phyloP scores from a whole-genome alignment of 2,888 invertebrate genomes.

The Epistrophella euchroma region DNA sequence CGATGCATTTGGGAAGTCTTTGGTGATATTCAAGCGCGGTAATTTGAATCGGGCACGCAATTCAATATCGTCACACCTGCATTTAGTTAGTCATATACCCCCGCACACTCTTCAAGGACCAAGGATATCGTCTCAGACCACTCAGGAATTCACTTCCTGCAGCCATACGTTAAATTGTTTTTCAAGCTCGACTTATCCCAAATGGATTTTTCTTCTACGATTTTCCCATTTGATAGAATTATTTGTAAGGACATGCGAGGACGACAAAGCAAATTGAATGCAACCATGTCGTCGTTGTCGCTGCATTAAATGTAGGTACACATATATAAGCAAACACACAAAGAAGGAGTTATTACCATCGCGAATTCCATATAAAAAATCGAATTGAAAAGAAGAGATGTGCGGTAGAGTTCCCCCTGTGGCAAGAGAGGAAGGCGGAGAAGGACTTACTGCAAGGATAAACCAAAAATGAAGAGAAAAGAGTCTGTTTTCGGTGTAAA shows the following conservation, averaged over 20 bases:
- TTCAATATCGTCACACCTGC: constrained; percentile 71
- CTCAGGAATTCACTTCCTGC: constrained; percentile 34
- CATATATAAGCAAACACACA: neutral
- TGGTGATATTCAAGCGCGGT: constrained; percentile 52
- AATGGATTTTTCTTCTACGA: constrained; percentile 69
- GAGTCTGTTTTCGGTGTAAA: constrained; percentile 60
- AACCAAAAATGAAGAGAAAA: constrained; percentile 12
- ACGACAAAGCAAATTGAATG: constrained; percentile 73
- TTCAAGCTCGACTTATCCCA: constrained; percentile 76
- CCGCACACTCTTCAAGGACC: neutral
- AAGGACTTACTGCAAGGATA: constrained; percentile 11
- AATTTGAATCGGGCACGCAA: constrained; percentile 75
- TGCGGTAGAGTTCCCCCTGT: neutral
- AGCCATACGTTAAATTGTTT: constrained; percentile 76
- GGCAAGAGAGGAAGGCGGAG: neutral
- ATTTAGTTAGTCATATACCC: constrained; percentile 66
- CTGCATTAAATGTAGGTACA: neutral
- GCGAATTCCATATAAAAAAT: constrained; percentile 72
- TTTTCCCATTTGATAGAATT: constrained; percentile 48
- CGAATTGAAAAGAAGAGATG: constrained; percentile 24
- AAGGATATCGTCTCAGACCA: constrained; percentile 20
- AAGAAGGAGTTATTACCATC: constrained; percentile 70
- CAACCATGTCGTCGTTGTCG: constrained; percentile 30
- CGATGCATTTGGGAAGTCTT: constrained; percentile 60
- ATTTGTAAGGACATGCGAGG: constrained; percentile 73